A percentile compares a stretch with the other conserved stretches of the same genome.
Conservation (phyloP, 1,140 invertebrate genomes). For the Pissodes strobi region DNA sequence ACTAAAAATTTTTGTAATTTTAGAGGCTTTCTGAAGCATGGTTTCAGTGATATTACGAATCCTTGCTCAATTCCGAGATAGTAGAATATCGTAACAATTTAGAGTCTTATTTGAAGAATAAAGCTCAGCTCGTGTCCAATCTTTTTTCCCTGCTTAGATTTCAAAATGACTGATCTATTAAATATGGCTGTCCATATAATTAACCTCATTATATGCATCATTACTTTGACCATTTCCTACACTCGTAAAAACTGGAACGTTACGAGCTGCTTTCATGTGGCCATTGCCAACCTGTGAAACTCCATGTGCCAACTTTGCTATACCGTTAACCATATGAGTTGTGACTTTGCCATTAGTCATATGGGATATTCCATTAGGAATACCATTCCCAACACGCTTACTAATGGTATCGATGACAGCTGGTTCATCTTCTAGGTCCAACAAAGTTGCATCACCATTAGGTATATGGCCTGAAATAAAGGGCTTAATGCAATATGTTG, state of each 20-base stretch:
- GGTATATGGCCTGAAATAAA: constrained; percentile 36
- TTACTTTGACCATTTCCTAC: constrained; percentile 3
- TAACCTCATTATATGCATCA: neutral
- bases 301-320: constrained; percentile 21
- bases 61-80: no score
- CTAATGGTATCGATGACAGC: constrained; percentile 48
- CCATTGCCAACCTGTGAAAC: constrained; percentile 16
- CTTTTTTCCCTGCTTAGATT: no score
- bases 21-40: no score
- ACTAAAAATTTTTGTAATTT: no score
- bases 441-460: constrained; percentile 43
- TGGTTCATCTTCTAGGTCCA: constrained; percentile 45
- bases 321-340: constrained; percentile 30
- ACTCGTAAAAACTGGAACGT: constrained; percentile 9
- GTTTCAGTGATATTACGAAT: no score
- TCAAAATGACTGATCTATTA: constrained; percentile 1
- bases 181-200: constrained; percentile 26
- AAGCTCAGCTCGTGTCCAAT: no score
- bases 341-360: constrained; percentile 34
- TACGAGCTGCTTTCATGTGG: constrained; percentile 15
- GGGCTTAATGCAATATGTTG: no score
- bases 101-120: no score
- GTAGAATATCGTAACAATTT: no score
- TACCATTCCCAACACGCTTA: constrained; percentile 50
- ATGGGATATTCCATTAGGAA: constrained; percentile 43